Conservation (phyloP, 2,888 invertebrate genomes). For the Dolichopus griseipennis region DNA sequence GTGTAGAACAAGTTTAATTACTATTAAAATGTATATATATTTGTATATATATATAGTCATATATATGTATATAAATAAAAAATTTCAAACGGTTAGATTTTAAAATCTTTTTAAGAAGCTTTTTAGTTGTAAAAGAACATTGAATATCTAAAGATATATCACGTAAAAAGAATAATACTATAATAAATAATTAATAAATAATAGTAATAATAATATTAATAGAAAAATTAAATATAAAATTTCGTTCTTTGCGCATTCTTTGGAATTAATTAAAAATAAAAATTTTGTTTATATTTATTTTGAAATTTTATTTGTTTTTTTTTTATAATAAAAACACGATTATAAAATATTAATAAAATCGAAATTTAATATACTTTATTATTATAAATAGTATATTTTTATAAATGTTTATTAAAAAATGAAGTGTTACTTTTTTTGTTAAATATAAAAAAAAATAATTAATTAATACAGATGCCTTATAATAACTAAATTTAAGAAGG, state of each 20-base stretch:
- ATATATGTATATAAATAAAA: neutral
- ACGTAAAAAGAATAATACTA: neutral
- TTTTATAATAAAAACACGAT: too few relatives aligned
- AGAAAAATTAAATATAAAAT: too few relatives aligned
- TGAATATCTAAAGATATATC: neutral
- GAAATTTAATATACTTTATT: too few relatives aligned
- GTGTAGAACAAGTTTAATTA: neutral
- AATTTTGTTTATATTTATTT: neutral
- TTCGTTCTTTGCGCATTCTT: neutral
- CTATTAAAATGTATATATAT: neutral
- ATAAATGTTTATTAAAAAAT: neutral
- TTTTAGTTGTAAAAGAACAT: conserved; percentile 1
- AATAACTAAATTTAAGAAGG: too few relatives aligned
- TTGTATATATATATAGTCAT: too few relatives aligned
- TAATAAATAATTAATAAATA: too few relatives aligned
- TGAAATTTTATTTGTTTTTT: neutral
- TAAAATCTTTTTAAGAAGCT: neutral
- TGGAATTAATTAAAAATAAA: neutral
- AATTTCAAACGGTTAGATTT: neutral
- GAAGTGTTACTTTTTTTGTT: neutral
- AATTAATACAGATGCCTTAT: too few relatives aligned
- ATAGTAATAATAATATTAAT: too few relatives aligned
- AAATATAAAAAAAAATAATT: neutral
- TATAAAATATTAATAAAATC: too few relatives aligned
- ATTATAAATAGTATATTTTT: too few relatives aligned